Conservation (phyloP, 1,140 invertebrate species). For the Drosophila malerkotliana region DNA sequence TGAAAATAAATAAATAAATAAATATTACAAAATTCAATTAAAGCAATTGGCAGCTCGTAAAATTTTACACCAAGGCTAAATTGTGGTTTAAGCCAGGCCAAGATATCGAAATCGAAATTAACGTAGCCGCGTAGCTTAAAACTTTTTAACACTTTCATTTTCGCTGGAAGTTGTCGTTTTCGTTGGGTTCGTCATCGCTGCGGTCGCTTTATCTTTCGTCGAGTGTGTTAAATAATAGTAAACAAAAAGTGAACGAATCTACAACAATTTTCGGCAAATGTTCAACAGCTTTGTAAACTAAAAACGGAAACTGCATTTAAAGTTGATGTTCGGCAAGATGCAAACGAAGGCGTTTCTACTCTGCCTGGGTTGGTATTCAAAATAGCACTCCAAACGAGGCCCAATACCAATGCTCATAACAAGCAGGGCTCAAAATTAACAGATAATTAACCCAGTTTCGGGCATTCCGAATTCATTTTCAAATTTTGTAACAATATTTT, state of each 20-base stretch:
- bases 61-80: conserved; percentile 39
- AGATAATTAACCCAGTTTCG: conserved; percentile 51
- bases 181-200: conserved; percentile 40
- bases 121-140: conserved; percentile 36
- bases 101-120: conserved; percentile 27
- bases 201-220: conserved; percentile 50
- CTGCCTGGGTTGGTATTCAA: conserved; percentile 67
- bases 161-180: conserved; percentile 41
- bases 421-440: conserved; percentile 18
- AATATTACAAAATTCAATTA: conserved; percentile 67
- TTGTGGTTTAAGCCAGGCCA: conserved; percentile 16
- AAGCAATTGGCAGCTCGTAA: conserved; percentile 47
- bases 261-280: conserved; percentile 46
- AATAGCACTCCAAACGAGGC: conserved; percentile 12
- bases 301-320: conserved; percentile 46
- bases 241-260: conserved; percentile 60
- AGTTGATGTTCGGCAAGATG: conserved; percentile 49
- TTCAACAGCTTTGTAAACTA: conserved; percentile 22
- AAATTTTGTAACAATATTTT: conserved; percentile 51
- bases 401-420: neutral
- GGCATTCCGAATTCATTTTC: conserved; percentile 2
- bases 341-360: conserved; percentile 62
- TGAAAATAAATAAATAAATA: conserved; percentile 34
- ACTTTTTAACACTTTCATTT: conserved; percentile 76
- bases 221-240: conserved; percentile 77